Base-by-base conservation (phyloP, 1,140 invertebrate species). In the Neuroterus valhalla region DNA sequence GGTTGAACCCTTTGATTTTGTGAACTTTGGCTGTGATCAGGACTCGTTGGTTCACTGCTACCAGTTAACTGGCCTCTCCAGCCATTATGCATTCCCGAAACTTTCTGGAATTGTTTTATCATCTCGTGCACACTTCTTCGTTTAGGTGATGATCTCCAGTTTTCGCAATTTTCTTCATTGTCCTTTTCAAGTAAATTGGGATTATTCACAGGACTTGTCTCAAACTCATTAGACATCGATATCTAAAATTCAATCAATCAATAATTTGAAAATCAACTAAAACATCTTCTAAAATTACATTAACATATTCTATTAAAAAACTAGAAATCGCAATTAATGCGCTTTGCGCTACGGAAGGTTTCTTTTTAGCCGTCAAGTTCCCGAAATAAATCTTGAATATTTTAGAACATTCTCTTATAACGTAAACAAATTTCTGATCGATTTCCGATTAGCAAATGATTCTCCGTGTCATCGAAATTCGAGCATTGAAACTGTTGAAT, bases 71-170 rank as follows among this genome's bases (percentile, higher is more conserved):
- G 68, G 15, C 50, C 46, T 21, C 81, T 76, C 84, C 86, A 86
- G 4, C 85, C 81, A 68, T 83, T 84, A 70, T 87, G 85, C 74
- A 85, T 82, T 31, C 85, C 83, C 50, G 85, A 87, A 67, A 85
- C 82, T 78, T 88, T 85, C 66, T 88, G 87, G 80, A 88, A 87
- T 45, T 85, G 74, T 55, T 87, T 87, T 38, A 88, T 88, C 83
- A 88, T 88, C 66, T 88, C 87, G 45, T 88, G 87, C 3, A 88
- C 87, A 66, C 86, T 87, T 8, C 86, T 76, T 8, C 87, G 79
- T 46, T 79, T 80, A 0, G 84, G 74, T 14, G 67, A 72, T 15
- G 77, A 74, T 48, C 74, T 81, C 85, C 85, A 87, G 12, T 81
- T 80, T 21, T 74, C 78, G n/a, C 70, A 73, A 62, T 76, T 79